Percentiles rank a stretch among this genome's conserved stretches.
Evolutionary conservation across 1,140 invertebrate species (phyloP).

Genomic region (Brachionus rotundiformis): DNA sequence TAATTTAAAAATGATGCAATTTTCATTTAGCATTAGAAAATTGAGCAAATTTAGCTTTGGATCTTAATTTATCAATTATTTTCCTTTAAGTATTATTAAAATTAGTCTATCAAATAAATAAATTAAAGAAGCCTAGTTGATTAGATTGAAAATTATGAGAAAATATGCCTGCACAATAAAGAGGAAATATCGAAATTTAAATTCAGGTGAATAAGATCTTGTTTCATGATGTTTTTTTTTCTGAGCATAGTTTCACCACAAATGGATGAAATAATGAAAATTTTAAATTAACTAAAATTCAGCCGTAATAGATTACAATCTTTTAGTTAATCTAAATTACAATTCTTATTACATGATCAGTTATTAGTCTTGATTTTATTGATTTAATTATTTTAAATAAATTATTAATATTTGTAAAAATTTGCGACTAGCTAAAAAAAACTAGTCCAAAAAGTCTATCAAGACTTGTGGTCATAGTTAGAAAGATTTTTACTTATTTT

Average conservation of each 20-base stretch:
- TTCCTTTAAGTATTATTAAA: not conserved
- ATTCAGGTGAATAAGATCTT: not conserved
- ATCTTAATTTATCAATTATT: not conserved
- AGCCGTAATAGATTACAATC: not conserved
- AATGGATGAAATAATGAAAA: not conserved
- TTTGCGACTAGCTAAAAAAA: too few relatives aligned
- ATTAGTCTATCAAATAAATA: not conserved
- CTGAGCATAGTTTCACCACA: not conserved
- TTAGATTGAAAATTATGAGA: not conserved
- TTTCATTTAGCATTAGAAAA: not conserved
- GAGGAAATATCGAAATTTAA: not conserved
- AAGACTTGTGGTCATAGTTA: too few relatives aligned
- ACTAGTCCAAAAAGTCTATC: too few relatives aligned
- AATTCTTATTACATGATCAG: not conserved
- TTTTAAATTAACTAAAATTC: not conserved
- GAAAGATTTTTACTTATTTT: too few relatives aligned
- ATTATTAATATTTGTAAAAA: not conserved
- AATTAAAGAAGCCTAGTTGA: not conserved
- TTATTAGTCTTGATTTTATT: not conserved
- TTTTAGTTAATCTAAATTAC: not conserved
- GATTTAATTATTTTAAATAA: not conserved
- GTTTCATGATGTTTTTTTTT: not conserved
- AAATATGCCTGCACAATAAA: not conserved
- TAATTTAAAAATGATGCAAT: too few relatives aligned
- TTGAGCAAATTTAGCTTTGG: not conserved